Percentiles rank a stretch among this genome's conserved stretches.
Conservation (phyloP, 2,797 vertebrate genomes). For the Loris lydekkerianus region DNA sequence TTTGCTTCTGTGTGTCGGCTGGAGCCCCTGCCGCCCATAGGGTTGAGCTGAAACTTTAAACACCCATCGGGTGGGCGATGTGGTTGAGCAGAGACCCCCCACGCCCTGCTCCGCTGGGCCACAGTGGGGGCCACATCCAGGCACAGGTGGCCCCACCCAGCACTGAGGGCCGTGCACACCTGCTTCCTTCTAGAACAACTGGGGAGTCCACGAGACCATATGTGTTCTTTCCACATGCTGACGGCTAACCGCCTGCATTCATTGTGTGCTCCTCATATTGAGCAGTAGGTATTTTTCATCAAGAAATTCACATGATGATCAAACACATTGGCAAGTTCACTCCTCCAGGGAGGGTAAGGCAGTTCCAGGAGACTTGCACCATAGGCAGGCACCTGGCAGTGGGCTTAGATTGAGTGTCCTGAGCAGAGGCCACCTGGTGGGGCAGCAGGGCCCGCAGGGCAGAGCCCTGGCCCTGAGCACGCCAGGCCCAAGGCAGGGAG, state of each 20-base stretch:
- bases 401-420: neutral
- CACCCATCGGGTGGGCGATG: neutral
- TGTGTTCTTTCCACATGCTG: neutral
- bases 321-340: neutral
- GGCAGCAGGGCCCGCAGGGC: neutral
- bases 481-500: too few species aligned
- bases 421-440: neutral
- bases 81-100: neutral
- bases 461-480: too few species aligned
- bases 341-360: too few species aligned
- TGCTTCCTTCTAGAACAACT: accelerated
- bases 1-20: neutral
- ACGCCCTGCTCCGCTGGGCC: neutral
- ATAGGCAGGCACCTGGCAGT: accelerated
- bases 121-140: too few species aligned
- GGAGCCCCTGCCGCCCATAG: too few species aligned
- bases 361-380: accelerated
- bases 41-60: neutral
- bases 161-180: accelerated
- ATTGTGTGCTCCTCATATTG: accelerated
- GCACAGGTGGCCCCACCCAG: too few species aligned
- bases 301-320: neutral
- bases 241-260: accelerated
- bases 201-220: accelerated
- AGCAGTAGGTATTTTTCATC: neutral